A percentile compares a stretch with the other conserved stretches of the same genome.
These are phyloP conservation scores for Troides aeacus DNA, from an alignment of 2,888 invertebrate genomes.

Conservation along the genomic window DNA sequence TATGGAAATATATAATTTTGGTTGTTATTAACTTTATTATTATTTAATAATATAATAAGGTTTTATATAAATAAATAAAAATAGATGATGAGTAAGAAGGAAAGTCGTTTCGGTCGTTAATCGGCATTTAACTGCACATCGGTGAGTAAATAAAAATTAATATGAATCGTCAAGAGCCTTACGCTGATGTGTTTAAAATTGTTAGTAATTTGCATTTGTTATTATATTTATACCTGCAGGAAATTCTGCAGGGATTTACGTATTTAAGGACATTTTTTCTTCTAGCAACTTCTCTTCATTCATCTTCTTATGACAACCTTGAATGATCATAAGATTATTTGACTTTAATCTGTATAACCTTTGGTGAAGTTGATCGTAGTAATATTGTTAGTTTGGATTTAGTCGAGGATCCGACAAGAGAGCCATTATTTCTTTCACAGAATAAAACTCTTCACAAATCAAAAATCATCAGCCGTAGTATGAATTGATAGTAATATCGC, in stretches of 20 bases:
- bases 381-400: no score
- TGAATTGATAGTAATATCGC: no score
- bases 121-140: slow-evolving; percentile 17
- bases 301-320: no score
- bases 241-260: neutral
- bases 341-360: no score
- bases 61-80: neutral
- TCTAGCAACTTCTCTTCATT: neutral
- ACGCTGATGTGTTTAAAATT: slow-evolving; percentile 24
- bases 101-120: neutral
- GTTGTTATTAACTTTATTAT: no score
- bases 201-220: slow-evolving; percentile 16
- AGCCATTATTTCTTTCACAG: no score
- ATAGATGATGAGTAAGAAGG: neutral
- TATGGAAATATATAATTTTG: no score
- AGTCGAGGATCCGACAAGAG: no score
- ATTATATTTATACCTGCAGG: neutral
- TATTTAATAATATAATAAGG: neutral
- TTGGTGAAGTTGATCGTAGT: no score
- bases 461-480: no score
- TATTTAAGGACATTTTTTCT: neutral
- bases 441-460: no score
- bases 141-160: slow-evolving; percentile 15
- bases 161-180: slow-evolving; percentile 7
- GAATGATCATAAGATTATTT: no score